A percentile compares a stretch with the other conserved stretches of the same genome.
These are phyloP conservation scores for Saxicola maurus DNA, from an alignment of 2,797 vertebrate species.

Conservation along the genomic window DNA sequence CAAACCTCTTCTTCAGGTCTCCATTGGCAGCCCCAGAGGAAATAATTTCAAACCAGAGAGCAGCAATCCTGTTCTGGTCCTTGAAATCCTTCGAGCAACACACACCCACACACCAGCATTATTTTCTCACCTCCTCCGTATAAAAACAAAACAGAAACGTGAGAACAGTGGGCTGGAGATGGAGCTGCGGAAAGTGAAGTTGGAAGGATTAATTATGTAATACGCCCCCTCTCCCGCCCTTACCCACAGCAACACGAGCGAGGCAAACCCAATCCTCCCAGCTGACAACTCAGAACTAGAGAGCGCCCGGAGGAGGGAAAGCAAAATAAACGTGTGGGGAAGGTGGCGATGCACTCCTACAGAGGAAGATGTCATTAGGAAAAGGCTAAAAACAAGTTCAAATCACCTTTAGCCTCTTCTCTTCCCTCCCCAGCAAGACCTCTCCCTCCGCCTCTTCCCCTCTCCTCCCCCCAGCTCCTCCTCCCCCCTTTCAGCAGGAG, in stretches of 20 bases:
- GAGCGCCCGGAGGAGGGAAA: neutral
- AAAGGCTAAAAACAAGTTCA: slow-evolving; percentile 16
- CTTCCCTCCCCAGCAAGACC: neutral
- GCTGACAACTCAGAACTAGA: slow-evolving; percentile 5
- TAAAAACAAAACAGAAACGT: slow-evolving; percentile 38
- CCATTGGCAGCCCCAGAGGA: neutral
- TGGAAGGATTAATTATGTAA: slow-evolving; percentile 68
- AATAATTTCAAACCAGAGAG: slow-evolving; percentile 7
- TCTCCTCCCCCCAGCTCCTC: neutral
- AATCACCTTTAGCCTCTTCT: neutral
- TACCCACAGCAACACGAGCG: slow-evolving; percentile 60
- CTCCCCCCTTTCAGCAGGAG: neutral
- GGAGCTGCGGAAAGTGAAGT: slow-evolving; percentile 50
- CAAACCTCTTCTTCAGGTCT: slow-evolving; percentile 7
- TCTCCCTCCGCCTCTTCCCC: neutral
- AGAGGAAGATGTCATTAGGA: neutral
- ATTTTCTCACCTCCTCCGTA: slow-evolving; percentile 48
- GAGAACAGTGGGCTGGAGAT: slow-evolving; percentile 45
- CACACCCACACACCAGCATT: slow-evolving; percentile 2
- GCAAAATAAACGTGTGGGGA: slow-evolving; percentile 3
- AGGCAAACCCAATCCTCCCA: slow-evolving; percentile 54
- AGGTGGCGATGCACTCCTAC: slow-evolving; percentile 13
- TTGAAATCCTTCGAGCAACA: slow-evolving; percentile 34
- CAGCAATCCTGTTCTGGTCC: slow-evolving; percentile 13
- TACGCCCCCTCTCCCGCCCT: slow-evolving; percentile 65